A percentile compares a stretch with the other conserved stretches of the same genome.
These are phyloP conservation scores for Platorchestia sp. DNA, from an alignment of 1,140 invertebrate genomes.

Conservation along the genomic window DNA sequence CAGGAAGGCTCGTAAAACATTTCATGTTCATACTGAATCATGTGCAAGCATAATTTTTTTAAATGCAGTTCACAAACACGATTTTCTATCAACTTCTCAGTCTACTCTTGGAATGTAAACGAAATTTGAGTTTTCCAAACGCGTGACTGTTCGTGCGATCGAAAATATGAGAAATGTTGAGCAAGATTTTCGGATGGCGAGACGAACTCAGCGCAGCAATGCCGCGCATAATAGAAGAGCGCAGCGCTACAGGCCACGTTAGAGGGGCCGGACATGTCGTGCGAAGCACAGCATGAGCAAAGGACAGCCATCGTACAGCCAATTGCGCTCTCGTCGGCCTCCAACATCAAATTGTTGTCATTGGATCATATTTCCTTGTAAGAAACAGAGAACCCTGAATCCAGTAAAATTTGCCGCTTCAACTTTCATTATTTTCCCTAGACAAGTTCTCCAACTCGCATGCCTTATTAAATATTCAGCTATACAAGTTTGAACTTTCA, in stretches of 20 bases:
- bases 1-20: not conserved
- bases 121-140: not conserved
- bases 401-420: no score
- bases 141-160: not conserved
- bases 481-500: no score
- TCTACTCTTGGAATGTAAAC: not conserved
- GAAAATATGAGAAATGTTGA: not conserved
- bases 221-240: not conserved
- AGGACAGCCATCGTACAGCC: not conserved
- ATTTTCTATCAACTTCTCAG: not conserved
- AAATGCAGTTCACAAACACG: not conserved
- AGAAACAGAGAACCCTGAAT: not conserved
- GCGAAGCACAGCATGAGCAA: not conserved
- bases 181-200: not conserved
- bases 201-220: not conserved
- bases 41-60: not conserved
- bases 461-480: no score
- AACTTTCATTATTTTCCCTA: no score
- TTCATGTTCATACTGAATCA: not conserved
- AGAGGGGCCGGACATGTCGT: no score
- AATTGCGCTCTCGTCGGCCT: not conserved
- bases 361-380: not conserved
- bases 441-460: no score
- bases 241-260: no score
- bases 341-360: not conserved